These are phyloP conservation scores for Sternotherus odoratus DNA, from an alignment of 2,797 vertebrate genomes.

Conservation along the genomic window DNA sequence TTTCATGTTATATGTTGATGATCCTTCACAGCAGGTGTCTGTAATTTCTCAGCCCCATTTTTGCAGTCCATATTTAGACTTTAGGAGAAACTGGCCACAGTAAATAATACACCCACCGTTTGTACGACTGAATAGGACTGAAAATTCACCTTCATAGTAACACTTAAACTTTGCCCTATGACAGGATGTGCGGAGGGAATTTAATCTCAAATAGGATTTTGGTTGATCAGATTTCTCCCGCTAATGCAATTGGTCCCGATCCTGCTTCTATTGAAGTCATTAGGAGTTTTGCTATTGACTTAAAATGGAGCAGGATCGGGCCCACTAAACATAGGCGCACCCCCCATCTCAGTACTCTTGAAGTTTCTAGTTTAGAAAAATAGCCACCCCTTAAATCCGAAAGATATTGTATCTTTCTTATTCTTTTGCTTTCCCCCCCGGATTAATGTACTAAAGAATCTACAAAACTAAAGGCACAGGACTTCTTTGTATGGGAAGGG, in stretches of 20 bases:
- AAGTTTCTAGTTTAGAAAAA: not conserved
- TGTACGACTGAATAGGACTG: not conserved
- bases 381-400: no score
- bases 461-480: not conserved
- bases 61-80: not conserved
- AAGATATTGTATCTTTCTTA: accelerated
- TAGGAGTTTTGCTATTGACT: not conserved
- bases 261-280: not conserved
- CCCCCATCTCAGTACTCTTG: accelerated
- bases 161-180: not conserved
- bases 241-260: not conserved
- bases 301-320: not conserved
- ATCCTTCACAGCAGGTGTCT: not conserved
- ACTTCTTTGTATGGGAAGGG: accelerated
- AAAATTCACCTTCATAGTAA: not conserved
- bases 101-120: not conserved
- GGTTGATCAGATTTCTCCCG: not conserved
- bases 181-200: not conserved
- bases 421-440: not conserved
- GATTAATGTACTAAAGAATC: not conserved
- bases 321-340: not conserved
- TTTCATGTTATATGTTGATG: not conserved
- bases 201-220: not conserved
- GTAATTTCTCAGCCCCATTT: not conserved
- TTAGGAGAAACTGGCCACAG: not conserved